Base-by-base conservation (phyloP, 2,113 vertebrate genomes). In the Phalacrocorax carbo region DNA sequence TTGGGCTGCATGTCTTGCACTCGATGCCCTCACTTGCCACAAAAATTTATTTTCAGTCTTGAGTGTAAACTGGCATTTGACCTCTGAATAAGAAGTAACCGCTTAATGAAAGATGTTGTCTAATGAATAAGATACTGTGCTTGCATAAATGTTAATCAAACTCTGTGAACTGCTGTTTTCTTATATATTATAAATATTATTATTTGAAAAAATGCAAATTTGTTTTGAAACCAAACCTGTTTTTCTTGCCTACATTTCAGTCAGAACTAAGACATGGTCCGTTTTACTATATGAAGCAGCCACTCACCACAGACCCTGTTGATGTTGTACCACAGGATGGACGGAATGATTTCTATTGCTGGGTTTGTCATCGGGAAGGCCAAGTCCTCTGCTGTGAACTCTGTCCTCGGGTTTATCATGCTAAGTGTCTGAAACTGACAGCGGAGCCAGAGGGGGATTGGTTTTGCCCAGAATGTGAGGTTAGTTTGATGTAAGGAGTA, bases 201-300 rank as follows among this genome's bases (percentile, higher is more conserved):
- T 97, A 89, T 97, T 94, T 97, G 94, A 97, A 97, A 89, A 93
- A 98, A 97, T 98, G 95, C 97, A 97, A 98, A 97, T 98, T 99
- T 99, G 98, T 99, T 99, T 99, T 99, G 98, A 99, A 99, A 99
- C 99, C 98, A 98, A 98, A 98, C 99, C 97, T 99, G 98, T 99
- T 99, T 99, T 98, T 99, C 99, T 99, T 99, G 98, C 99, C 99
- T 99, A 99, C 99, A 99, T 99, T 99, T 98, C 99, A 99, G 99
- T 99, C 99, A 99, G 99, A 99, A 97, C 99, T 99, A 99, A 99
- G 99, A 99, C 99, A 99, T 99, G 99, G 99, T 99, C 99, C 99
- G 99, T 99, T 99, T 99, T 99, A 99, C 99, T 99, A 99, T 99
- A 98, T 99, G 99, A 99, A 99, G 99, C 99, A 99, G 99, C 99